These are phyloP conservation scores for Choreutis nemorana DNA, from an alignment of 2,888 invertebrate species.

Conservation along the genomic window DNA sequence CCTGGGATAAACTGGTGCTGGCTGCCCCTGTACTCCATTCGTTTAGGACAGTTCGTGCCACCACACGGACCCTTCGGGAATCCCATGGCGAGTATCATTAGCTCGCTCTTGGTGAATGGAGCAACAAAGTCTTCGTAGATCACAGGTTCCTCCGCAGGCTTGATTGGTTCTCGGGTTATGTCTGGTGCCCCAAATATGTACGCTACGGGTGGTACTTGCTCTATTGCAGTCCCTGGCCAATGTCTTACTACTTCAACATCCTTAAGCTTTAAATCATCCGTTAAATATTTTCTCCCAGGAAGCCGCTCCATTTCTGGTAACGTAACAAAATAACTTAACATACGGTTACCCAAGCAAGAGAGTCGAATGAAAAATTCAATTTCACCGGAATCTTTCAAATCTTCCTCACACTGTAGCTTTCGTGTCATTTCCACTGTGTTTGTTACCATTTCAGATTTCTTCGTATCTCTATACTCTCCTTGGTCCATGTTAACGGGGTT, in stretches of 20 bases:
- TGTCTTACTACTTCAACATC: conserved; percentile 54
- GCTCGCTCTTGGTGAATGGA: conserved; percentile 43
- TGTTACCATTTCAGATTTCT: conserved; percentile 38
- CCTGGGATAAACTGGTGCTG: conserved; percentile 54
- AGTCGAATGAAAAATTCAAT: conserved; percentile 44
- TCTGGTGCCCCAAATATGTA: conserved; percentile 54
- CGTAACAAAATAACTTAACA: conserved; percentile 42
- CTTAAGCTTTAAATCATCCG: conserved; percentile 45
- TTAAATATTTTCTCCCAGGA: conserved; percentile 48
- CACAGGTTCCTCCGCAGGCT: conserved; percentile 27
- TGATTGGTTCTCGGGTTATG: conserved; percentile 41
- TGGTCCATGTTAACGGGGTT: conserved; percentile 49
- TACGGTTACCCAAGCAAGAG: conserved; percentile 44
- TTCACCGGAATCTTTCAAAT: conserved; percentile 50
- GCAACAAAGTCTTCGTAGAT: conserved; percentile 46
- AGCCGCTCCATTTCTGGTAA: conserved; percentile 56
- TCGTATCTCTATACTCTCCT: conserved; percentile 43
- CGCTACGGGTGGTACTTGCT: conserved; percentile 44
- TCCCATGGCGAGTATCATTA: conserved; percentile 55
- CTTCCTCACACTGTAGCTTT: conserved; percentile 48
- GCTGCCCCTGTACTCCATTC: conserved; percentile 53
- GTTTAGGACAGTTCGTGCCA: conserved; percentile 51
- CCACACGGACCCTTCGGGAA: conserved; percentile 59
- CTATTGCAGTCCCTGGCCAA: conserved; percentile 52
- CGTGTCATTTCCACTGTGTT: conserved; percentile 43